These are phyloP conservation scores for Anaspis maculata DNA, from an alignment of 2,888 invertebrate species.

Conservation along the genomic window DNA sequence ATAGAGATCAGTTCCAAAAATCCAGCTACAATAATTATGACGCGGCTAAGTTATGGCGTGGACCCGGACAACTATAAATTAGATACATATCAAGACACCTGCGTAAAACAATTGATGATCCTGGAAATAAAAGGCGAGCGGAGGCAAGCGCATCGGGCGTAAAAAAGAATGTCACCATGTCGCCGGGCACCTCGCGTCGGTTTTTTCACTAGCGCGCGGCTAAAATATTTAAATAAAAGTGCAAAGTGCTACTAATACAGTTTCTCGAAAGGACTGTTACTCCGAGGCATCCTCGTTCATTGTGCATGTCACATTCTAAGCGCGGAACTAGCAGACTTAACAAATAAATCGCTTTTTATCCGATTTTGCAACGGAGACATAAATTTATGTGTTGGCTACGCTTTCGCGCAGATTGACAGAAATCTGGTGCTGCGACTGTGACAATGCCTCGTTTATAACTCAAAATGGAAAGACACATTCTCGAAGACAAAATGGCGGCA, in stretches of 20 bases:
- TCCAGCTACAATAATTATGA: conserved; percentile 36
- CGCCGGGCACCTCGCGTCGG: too few species aligned
- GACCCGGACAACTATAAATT: conserved; percentile 33
- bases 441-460: conserved; percentile 34
- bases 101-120: conserved; percentile 38
- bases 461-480: conserved; percentile 32
- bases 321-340: conserved; percentile 23
- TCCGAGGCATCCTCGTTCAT: neutral
- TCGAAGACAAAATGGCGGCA: conserved; percentile 35
- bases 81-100: conserved; percentile 39
- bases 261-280: conserved; percentile 18
- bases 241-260: conserved; percentile 34
- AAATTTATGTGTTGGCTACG: conserved; percentile 35
- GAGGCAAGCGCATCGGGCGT: conserved; percentile 30
- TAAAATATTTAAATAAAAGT: conserved; percentile 30
- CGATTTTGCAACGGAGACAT: conserved; percentile 34
- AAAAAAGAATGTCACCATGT: conserved; percentile 39
- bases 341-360: conserved; percentile 42
- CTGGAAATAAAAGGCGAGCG: conserved; percentile 26
- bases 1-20: too few species aligned
- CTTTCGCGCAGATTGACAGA: conserved; percentile 35
- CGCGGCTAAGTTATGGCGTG: conserved; percentile 32
- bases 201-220: conserved; percentile 22
- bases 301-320: conserved; percentile 23
- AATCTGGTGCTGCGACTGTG: conserved; percentile 35